Conservation (phyloP, 2,113 vertebrate genomes). For the Bothrops jararaca region DNA sequence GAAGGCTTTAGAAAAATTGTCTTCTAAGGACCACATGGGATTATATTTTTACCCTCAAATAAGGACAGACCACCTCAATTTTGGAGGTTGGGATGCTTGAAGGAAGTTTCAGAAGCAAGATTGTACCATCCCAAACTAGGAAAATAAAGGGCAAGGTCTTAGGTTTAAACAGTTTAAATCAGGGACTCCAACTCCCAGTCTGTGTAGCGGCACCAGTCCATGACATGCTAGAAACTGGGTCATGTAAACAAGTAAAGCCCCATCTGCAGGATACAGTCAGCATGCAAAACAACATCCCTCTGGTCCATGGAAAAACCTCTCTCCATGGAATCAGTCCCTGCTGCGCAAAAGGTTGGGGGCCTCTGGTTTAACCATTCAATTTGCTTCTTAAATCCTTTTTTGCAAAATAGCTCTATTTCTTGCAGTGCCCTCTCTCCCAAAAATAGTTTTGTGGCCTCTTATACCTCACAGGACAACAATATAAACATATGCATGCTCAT, state of each 20-base stretch:
- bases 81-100: not conserved
- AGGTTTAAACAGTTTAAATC: not conserved
- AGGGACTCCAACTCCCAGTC: too few species aligned
- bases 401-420: not conserved
- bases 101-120: not conserved
- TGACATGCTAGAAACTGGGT: too few species aligned
- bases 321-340: too few species aligned
- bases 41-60: not conserved
- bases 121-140: not conserved
- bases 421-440: not conserved
- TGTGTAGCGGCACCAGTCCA: too few species aligned
- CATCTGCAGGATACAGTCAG: too few species aligned
- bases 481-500: not conserved
- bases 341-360: too few species aligned
- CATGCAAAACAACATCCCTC: too few species aligned
- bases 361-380: not conserved
- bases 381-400: not conserved
- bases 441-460: not conserved
- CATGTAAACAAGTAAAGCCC: too few species aligned
- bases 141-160: not conserved
- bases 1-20: not conserved
- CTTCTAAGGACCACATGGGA: not conserved
- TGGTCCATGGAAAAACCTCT: too few species aligned
- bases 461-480: not conserved
- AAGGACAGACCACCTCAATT: not conserved